Evolutionary conservation across 1,140 invertebrate genomes (phyloP), one percentile per base, ranked within the genome.

Genomic region (Zaprionus ghesquierei): DNA sequence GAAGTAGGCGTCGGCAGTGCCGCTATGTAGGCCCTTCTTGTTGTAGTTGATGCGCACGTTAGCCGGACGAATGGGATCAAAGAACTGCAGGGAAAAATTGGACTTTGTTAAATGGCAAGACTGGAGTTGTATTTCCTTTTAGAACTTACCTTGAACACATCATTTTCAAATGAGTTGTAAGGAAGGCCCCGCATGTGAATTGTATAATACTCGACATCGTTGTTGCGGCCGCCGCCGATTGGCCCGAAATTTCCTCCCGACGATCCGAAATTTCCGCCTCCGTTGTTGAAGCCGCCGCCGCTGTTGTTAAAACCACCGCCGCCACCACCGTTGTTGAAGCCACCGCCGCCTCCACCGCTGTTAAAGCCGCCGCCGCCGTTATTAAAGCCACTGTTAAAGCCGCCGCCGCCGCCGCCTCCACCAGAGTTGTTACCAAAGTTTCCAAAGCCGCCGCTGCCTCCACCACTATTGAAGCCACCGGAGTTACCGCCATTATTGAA

Each of bases 1-100:
- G 90, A 98, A 95, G 92, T 97, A 95, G 46, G 98, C 95, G 82
- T 97, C 98, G 29, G 97, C 97, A 92, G 98, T 98, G 12, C 98
- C 98, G 92, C 96, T 97, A 13, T 97, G 96, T 61, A 97, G 92
- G 1, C 97, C 97, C 92, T 98, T 91, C 18, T 91, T 91, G 61
- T 92, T 91, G 60, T 89, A 92, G 41, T 91, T 91, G 46, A 92
- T 82, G 25, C 90, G 81, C 55, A 92, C 90, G 71, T 90, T 86
- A 12, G 79, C 79, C 25, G 91, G 91, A 8, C 90, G 81, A 35
- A 92, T 63, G n/a, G 91, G 91, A 49, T 91, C 87, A 31, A 92
- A 92, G 69, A 92, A 92, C 91, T 92, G 31, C 5, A 75, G 73
- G 15, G 29, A 35, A 27, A 41, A 10, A 53, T 38, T 27, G 6